Conservation (phyloP, 2,113 vertebrate species). For the Paraplagusia blochii region DNA sequence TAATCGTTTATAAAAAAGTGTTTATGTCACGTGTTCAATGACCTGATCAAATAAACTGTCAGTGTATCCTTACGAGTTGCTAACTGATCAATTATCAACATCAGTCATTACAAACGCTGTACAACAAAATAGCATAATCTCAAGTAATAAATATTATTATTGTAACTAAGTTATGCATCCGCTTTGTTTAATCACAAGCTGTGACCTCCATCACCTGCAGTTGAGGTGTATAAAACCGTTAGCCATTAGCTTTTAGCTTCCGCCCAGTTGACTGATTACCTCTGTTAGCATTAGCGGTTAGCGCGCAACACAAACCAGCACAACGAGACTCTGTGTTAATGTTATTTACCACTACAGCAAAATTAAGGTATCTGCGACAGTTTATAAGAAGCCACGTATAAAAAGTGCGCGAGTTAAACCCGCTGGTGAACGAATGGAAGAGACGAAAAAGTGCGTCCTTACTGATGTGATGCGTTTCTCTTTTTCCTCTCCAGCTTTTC, state of each 20-base stretch:
- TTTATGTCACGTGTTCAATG: too few relatives aligned
- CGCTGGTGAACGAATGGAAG: constrained; percentile 7
- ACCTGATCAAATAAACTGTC: too few relatives aligned
- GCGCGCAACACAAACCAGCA: constrained; percentile 28
- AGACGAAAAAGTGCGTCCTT: constrained; percentile 52
- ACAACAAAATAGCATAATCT: background rate
- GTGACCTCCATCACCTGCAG: background rate
- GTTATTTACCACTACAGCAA: background rate
- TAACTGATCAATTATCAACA: too few relatives aligned
- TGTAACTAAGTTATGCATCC: background rate
- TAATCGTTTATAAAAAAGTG: too few relatives aligned
- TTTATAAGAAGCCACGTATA: background rate
- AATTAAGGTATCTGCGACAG: background rate
- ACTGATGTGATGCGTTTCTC: constrained; percentile 78
- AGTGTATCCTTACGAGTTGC: too few relatives aligned
- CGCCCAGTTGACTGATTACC: constrained; percentile 62
- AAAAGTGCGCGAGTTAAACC: background rate
- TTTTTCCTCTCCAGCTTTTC: constrained; percentile 77
- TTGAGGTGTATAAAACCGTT: constrained; percentile 23
- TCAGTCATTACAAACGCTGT: too few relatives aligned
- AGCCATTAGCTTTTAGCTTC: constrained; percentile 52
- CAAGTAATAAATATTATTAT: background rate
- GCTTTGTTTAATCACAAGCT: background rate
- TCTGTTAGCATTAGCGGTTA: constrained; percentile 52
- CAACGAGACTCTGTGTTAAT: constrained; percentile 8